These are phyloP conservation scores for Mesorhabditis belari DNA, from an alignment of 2,888 invertebrate species.

Conservation along the genomic window DNA sequence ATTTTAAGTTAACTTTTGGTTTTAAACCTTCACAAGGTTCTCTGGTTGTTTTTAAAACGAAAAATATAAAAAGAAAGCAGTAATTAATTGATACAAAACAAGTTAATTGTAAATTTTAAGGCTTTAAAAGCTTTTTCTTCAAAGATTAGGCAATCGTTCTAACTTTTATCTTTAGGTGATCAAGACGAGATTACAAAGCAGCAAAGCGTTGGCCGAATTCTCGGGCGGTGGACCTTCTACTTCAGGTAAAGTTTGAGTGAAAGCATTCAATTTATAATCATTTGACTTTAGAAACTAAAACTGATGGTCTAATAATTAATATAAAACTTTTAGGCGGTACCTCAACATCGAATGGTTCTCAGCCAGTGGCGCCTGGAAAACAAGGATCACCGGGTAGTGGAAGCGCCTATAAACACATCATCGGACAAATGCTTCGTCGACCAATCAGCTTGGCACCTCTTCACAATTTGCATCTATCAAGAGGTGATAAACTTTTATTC, in stretches of 20 bases:
- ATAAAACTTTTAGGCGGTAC: too few species aligned
- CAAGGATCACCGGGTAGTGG: not conserved
- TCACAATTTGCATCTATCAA: not conserved
- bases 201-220: constrained; percentile 15
- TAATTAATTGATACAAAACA: too few species aligned
- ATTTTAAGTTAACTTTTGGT: too few species aligned
- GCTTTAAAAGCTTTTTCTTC: not conserved
- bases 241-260: not conserved
- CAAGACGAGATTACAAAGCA: constrained; percentile 49
- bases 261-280: too few species aligned
- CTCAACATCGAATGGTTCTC: not conserved
- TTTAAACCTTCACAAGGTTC: too few species aligned
- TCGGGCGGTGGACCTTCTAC: constrained; percentile 8
- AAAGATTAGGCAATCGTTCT: not conserved
- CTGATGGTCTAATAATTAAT: too few species aligned
- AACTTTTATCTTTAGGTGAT: constrained; percentile 29
- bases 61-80: too few species aligned
- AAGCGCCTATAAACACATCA: not conserved
- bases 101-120: too few species aligned
- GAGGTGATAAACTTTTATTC: too few species aligned
- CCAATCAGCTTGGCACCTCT: not conserved
- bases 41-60: too few species aligned
- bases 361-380: not conserved
- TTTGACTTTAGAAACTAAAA: too few species aligned
- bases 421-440: not conserved